Percentiles rank a stretch among this genome's conserved stretches.
Conservation (phyloP, 2,797 vertebrate species). For the Fistularia commersonii region DNA sequence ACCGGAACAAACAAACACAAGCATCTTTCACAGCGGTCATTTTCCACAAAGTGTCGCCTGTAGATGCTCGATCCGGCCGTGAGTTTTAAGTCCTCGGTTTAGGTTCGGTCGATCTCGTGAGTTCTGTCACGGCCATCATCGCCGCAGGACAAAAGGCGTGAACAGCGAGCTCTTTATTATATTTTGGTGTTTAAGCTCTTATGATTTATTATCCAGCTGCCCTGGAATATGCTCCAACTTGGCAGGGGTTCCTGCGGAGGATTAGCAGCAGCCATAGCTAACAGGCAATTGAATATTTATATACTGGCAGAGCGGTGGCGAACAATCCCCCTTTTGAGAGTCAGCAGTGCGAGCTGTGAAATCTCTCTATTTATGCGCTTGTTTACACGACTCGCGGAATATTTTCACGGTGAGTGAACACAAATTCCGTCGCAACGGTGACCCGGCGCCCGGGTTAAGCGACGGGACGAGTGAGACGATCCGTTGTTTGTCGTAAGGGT, state of each 20-base stretch:
- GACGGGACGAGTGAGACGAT: constrained; percentile 39
- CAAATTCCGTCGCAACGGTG: constrained; percentile 39
- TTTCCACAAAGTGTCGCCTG: too few relatives aligned
- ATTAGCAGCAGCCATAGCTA: constrained; percentile 61
- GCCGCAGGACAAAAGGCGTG: constrained; percentile 47
- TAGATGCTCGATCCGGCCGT: too few relatives aligned
- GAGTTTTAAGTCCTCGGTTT: too few relatives aligned
- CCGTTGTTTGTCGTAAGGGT: constrained; percentile 32
- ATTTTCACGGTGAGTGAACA: constrained; percentile 46
- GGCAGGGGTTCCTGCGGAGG: constrained; percentile 44
- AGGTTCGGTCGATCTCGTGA: constrained; percentile 21
- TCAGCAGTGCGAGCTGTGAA: constrained; percentile 46
- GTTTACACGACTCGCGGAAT: constrained; percentile 45
- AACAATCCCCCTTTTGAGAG: constrained; percentile 49
- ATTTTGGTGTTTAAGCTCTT: constrained; percentile 44
- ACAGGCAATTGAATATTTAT: constrained; percentile 69
- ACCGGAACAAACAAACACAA: too few relatives aligned
- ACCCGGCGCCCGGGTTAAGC: constrained; percentile 51
- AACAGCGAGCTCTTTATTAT: constrained; percentile 41
- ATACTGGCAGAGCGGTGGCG: constrained; percentile 38
- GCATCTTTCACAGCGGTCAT: too few relatives aligned
- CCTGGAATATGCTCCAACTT: constrained; percentile 57
- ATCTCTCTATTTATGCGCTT: constrained; percentile 37
- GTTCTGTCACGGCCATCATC: constrained; percentile 38
- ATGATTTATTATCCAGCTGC: constrained; percentile 64